Percentiles rank a stretch among this genome's conserved stretches.
Conservation (phyloP, 1,140 invertebrate species). For the Cherax quadricarinatus region DNA sequence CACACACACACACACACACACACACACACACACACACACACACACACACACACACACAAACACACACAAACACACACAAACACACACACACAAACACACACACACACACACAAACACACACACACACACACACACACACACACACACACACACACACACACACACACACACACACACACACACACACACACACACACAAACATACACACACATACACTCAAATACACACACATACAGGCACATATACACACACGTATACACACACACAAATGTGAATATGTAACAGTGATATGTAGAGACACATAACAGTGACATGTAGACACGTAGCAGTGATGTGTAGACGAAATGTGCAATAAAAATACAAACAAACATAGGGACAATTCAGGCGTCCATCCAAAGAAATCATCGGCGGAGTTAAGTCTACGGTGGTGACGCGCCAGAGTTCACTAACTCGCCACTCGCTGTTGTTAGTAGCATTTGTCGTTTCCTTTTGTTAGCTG, state of each 20-base stretch:
- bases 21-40: no score
- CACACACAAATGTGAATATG: background rate
- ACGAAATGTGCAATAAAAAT: no score
- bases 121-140: background rate
- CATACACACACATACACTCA: background rate
- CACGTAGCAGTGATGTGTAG: no score
- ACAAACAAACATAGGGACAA: no score
- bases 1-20: background rate
- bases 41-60: background rate
- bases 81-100: background rate
- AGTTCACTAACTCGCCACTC: no score
- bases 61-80: background rate
- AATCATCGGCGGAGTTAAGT: no score
- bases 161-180: background rate
- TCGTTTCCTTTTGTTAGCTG: no score
- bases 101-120: background rate
- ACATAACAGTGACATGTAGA: no score
- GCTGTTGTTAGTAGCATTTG: no score
- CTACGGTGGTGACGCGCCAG: no score
- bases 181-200: background rate
- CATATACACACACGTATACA: background rate
- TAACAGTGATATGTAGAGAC: background rate
- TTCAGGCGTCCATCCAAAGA: no score
- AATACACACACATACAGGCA: background rate
- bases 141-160: no score